These are phyloP conservation scores for roundworm (Caenorhabditis elegans) DNA, from an alignment of 1,140 invertebrate genomes.

Conservation along the genomic window WBcel235 BX284606.5:2050001-2050500, in stretches of 20 bases:
- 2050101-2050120: not conserved
- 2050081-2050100: not conserved
- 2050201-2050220: constrained; percentile 18
- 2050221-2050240: too few species aligned
- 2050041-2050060: not conserved
- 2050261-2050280: not conserved
- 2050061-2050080: not conserved
- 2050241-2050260: too few species aligned
- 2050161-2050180: constrained; percentile 25
- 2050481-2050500: not conserved
- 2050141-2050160: constrained; percentile 18
- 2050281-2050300: not conserved
- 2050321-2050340: constrained; percentile 20
- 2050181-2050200: not conserved
- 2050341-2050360: constrained; percentile 13
- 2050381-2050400: constrained; percentile 31
- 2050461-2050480: constrained; percentile 22
- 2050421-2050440: not conserved
- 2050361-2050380: constrained; percentile 25
- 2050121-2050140: not conserved
- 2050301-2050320: not conserved
- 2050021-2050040: too few species aligned
- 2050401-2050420: constrained; percentile 9
- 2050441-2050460: constrained; percentile 33
- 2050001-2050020: too few species aligned